These are phyloP conservation scores for Myocastor coypus DNA, from an alignment of 2,113 vertebrate species.

Conservation along the genomic window DNA sequence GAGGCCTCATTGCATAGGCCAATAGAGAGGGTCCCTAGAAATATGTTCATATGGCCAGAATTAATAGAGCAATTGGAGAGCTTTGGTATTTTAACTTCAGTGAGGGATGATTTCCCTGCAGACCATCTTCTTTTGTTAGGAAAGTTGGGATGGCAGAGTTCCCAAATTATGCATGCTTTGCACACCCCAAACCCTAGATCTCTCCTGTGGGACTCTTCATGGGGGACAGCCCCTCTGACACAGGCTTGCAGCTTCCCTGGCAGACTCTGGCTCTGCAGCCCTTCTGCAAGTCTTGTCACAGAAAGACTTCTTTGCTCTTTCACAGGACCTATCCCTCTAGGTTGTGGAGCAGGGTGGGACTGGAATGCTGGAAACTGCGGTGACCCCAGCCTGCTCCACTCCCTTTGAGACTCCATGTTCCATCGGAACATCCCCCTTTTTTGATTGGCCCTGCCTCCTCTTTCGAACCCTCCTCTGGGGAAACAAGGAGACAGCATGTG, in stretches of 20 bases:
- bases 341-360: accelerated
- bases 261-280: background rate
- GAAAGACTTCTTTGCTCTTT: background rate
- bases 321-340: background rate
- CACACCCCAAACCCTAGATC: accelerated
- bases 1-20: background rate
- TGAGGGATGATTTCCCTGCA: background rate
- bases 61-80: background rate
- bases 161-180: background rate
- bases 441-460: background rate
- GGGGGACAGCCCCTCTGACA: background rate
- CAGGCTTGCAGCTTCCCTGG: background rate
- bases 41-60: background rate
- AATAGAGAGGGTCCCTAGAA: background rate
- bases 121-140: background rate
- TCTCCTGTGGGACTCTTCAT: background rate
- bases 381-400: background rate
- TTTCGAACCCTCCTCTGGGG: background rate
- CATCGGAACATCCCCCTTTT: background rate
- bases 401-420: background rate
- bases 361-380: background rate
- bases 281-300: background rate
- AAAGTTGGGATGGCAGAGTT: background rate
- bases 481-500: background rate
- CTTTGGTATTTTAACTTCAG: background rate